Evolutionary conservation across 1,140 invertebrate genomes (phyloP).

Genomic region (Sycobia sp.): DNA sequence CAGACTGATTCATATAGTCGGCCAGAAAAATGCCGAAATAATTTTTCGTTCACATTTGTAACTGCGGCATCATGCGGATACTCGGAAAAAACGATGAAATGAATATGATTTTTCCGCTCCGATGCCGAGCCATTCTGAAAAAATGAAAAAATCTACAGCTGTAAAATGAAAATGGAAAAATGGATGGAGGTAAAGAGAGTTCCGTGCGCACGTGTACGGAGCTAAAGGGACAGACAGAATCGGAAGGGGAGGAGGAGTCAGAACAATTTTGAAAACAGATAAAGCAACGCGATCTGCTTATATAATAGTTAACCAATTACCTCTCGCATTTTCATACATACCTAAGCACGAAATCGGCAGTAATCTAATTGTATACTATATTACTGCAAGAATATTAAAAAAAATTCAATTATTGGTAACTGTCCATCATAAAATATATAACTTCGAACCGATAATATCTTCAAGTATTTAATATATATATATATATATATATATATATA

Average conservation of each 20-base stretch:
- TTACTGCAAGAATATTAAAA: no score
- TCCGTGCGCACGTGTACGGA: background rate
- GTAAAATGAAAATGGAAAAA: background rate
- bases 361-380: no score
- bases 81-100: conserved; percentile 35
- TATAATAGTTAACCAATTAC: conserved; percentile 37
- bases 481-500: no score
- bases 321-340: no score
- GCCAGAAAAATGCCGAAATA: conserved; percentile 37
- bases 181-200: conserved; percentile 4
- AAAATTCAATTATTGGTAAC: no score
- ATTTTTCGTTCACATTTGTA: no score
- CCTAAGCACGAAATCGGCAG: no score
- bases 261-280: conserved; percentile 41
- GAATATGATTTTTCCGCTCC: conserved; percentile 38
- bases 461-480: no score
- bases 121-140: background rate
- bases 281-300: conserved; percentile 30
- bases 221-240: conserved; percentile 24
- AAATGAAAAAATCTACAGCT: conserved; percentile 2
- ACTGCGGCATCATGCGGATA: background rate
- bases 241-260: no score
- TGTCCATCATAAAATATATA: no score
- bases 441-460: no score
- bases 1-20: conserved; percentile 26